A percentile compares a stretch with the other conserved stretches of the same genome.
phyloP scores from a whole-genome alignment of 2,888 invertebrate genomes.

The Cyclophora albipunctata region DNA sequence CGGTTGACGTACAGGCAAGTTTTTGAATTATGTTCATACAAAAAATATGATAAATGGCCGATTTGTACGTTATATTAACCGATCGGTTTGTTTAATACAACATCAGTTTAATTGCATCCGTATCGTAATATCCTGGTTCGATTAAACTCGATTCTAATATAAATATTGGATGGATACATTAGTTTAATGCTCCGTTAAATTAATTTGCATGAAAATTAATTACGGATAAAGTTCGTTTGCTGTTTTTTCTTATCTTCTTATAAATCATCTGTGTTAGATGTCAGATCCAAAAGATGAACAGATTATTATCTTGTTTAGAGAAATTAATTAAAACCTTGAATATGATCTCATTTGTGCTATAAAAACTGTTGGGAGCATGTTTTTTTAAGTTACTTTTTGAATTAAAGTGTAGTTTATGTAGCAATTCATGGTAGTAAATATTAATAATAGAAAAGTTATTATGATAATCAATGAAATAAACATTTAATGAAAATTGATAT shows the following conservation, averaged over 20 bases:
- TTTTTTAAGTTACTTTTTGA: background rate
- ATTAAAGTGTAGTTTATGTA: background rate
- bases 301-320: too few relatives aligned
- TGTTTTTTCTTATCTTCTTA: too few relatives aligned
- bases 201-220: too few relatives aligned
- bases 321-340: too few relatives aligned
- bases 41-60: constrained; percentile 13
- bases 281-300: too few relatives aligned
- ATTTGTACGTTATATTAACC: background rate
- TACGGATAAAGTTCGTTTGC: too few relatives aligned
- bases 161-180: too few relatives aligned
- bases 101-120: background rate
- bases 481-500: constrained; percentile 15
- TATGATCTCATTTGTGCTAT: too few relatives aligned
- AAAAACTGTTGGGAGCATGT: background rate
- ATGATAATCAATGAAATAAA: constrained; percentile 4
- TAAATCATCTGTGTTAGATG: too few relatives aligned
- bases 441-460: background rate
- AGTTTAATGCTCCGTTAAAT: too few relatives aligned
- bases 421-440: background rate
- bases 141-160: too few relatives aligned
- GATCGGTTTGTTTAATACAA: background rate
- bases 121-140: background rate
- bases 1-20: constrained; percentile 12
- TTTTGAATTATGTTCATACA: constrained; percentile 12